These are phyloP conservation scores for Mechanitis mazaeus DNA, from an alignment of 2,888 invertebrate species.

Conservation along the genomic window DNA sequence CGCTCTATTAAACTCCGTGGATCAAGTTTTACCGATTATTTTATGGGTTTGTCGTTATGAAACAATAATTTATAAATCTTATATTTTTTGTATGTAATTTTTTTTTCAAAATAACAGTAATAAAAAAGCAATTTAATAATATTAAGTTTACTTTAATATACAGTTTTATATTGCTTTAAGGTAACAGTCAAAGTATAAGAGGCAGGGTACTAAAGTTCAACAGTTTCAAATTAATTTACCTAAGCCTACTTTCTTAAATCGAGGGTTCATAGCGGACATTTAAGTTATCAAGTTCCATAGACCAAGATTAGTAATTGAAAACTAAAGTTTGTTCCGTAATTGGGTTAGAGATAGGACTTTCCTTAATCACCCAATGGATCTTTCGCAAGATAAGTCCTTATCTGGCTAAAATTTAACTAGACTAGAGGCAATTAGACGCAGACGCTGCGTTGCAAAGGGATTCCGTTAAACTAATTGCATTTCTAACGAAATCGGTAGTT, in stretches of 20 bases:
- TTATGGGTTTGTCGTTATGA: not conserved
- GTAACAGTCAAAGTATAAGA: not conserved
- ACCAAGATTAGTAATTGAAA: conserved; percentile 35
- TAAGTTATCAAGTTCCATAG: conserved; percentile 26
- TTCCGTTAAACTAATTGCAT: conserved; percentile 27
- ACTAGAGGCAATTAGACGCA: conserved; percentile 33
- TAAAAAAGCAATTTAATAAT: too few species aligned
- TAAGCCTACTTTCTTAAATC: conserved; percentile 19
- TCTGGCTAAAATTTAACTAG: conserved; percentile 33
- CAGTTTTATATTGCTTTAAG: too few species aligned
- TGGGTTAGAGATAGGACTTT: conserved; percentile 33
- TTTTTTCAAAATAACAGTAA: too few species aligned
- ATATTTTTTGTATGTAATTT: too few species aligned
- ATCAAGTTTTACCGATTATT: not conserved
- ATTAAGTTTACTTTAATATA: too few species aligned
- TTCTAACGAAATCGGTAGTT: conserved; percentile 18
- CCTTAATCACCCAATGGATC: conserved; percentile 38
- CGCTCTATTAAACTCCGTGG: not conserved
- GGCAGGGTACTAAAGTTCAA: not conserved
- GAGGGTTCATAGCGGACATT: conserved; percentile 22
- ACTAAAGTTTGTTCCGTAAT: conserved; percentile 36
- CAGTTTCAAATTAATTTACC: conserved; percentile 19
- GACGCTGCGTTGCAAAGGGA: conserved; percentile 29
- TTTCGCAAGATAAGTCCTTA: conserved; percentile 34
- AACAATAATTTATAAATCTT: too few species aligned